Evolutionary conservation across 2,113 vertebrate species (phyloP).

Genomic region (Ochotona curzoniae): DNA sequence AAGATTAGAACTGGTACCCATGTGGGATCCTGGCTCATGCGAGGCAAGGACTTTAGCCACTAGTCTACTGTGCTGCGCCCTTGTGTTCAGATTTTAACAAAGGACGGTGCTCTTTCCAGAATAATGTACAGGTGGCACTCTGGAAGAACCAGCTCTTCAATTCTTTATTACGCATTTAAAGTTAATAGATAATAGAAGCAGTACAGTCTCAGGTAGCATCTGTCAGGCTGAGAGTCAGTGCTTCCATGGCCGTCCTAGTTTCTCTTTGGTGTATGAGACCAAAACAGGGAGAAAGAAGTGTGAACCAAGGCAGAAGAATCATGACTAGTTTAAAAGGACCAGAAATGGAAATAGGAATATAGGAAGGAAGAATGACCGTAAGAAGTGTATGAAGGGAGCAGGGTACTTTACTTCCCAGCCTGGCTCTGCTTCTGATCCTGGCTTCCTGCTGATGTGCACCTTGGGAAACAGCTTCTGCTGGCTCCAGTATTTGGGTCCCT

Average conservation of each 20-base stretch:
- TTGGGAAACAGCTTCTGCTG: too few relatives aligned
- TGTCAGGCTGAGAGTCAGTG: neutral
- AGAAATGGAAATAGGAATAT: neutral
- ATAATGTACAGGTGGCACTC: neutral
- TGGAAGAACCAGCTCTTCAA: neutral
- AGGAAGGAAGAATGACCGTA: neutral
- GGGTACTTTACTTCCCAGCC: too few relatives aligned
- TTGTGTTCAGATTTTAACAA: neutral
- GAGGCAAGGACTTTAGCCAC: too few relatives aligned
- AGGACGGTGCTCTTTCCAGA: neutral
- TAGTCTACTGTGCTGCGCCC: too few relatives aligned
- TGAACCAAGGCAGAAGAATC: neutral
- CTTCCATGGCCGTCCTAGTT: neutral
- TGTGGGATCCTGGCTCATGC: too few relatives aligned
- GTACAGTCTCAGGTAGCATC: neutral
- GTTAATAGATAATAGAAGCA: neutral
- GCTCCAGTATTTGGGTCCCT: too few relatives aligned
- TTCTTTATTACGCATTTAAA: neutral
- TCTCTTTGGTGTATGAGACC: neutral
- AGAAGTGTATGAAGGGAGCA: neutral
- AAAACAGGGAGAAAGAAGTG: neutral
- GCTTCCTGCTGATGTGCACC: too few relatives aligned
- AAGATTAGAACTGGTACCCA: too few relatives aligned
- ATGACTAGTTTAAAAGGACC: neutral
- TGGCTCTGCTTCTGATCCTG: too few relatives aligned